Base-by-base conservation (phyloP, 1,140 invertebrate species). In the Coenobita brevimanus region DNA sequence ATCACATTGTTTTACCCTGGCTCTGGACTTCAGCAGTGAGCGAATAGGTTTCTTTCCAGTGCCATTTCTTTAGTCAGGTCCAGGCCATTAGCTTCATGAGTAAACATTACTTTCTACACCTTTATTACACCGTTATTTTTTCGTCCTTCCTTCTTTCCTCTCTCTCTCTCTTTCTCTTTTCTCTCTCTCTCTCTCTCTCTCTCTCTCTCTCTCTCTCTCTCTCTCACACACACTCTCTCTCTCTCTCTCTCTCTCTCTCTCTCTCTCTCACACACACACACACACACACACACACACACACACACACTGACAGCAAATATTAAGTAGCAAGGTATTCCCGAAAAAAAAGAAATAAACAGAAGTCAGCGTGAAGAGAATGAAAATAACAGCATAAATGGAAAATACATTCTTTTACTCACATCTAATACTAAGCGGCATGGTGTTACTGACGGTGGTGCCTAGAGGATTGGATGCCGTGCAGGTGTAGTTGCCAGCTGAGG, bases 401-500 rank as follows among this genome's bases (percentile, higher is more conserved):
- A n/a, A n/a, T n/a, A n/a, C n/a, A n/a, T n/a, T n/a, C n/a, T n/a
- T n/a, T n/a, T 27, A 69, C 33, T 27, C 36, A 24, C 1, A 76
- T 33, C 27, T 17, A 30, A 17, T 71, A 71, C 17, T 27, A 13
- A 69, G 33, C 4, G 64, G 64, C 64, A 27, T 24, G n/a, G n/a
- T n/a, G 36, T 71, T 33, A 50, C 89, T 90, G 17, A 43, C 67
- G 38, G 89, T 79, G 33, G 87, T 81, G 8, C 89, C 89, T 13
- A 90, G 71, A 27, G 88, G 36, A 38, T 90, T 90, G 36, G 83
- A 57, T 67, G 83, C 89, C 0, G 89, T 88, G 57, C 89, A 90
- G 27, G 89, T 90, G 71, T 89, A 90, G 87, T 90, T 90, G 0
- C 89, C 89, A 10, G 89, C 89, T 10, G 82, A 89, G 67, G 75